These are phyloP conservation scores for Apamea sordens DNA, from an alignment of 2,888 invertebrate genomes.

Conservation along the genomic window DNA sequence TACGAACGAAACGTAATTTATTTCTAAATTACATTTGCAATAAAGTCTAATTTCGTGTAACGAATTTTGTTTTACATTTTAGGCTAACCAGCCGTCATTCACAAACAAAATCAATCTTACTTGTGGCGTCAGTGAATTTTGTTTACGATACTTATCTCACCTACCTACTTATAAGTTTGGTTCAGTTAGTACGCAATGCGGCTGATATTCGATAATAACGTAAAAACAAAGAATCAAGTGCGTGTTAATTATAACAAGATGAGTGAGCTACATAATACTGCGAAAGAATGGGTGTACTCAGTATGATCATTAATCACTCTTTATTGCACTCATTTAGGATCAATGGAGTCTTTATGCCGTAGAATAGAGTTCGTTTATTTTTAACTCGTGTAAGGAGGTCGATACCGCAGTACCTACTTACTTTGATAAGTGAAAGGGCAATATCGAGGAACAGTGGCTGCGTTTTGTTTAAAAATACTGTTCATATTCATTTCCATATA, in stretches of 20 bases:
- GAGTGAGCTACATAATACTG: constrained; percentile 59
- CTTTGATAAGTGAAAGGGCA: constrained; percentile 68
- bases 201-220: constrained; percentile 42
- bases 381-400: constrained; percentile 74
- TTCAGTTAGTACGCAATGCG: constrained; percentile 60
- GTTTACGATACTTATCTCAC: constrained; percentile 55
- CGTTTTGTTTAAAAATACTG: not conserved
- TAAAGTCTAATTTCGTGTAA: constrained; percentile 1
- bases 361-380: constrained; percentile 79
- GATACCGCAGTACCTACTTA: constrained; percentile 57
- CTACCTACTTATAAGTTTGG: constrained; percentile 50
- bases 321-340: constrained; percentile 82
- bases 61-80: not conserved
- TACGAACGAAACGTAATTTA: constrained; percentile 22
- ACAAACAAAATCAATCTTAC: constrained; percentile 33
- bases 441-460: constrained; percentile 27
- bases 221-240: constrained; percentile 55
- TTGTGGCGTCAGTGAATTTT: constrained; percentile 56
- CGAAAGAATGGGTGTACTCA: constrained; percentile 74
- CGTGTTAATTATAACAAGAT: constrained; percentile 67
- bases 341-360: constrained; percentile 80
- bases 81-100: constrained; percentile 4
- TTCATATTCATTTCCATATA: not conserved
- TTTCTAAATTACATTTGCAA: constrained; percentile 14
- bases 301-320: constrained; percentile 80